Conservation (phyloP, 2,113 vertebrate genomes). For the Larimichthys crocea region DNA sequence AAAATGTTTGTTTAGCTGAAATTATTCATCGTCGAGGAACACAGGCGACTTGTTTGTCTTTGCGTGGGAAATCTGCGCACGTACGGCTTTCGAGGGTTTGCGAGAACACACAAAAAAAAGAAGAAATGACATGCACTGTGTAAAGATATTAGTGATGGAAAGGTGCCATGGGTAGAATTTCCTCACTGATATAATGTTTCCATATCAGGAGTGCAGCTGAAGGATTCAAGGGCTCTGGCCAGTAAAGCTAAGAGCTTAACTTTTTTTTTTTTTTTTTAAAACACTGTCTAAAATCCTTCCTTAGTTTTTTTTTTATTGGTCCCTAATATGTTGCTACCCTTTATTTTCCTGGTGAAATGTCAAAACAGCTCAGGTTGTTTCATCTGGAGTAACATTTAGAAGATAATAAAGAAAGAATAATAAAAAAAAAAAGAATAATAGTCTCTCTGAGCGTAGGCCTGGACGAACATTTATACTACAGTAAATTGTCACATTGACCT, state of each 20-base stretch:
- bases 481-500: neutral
- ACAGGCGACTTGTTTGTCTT: conserved; percentile 55
- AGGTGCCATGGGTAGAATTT: conserved; percentile 39
- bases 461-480: neutral
- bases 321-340: neutral
- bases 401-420: neutral
- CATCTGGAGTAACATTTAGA: conserved; percentile 7
- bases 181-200: conserved; percentile 32
- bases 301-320: conserved; percentile 19
- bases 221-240: conserved; percentile 7
- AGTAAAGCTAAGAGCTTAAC: conserved; percentile 13
- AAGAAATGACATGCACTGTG: conserved; percentile 38
- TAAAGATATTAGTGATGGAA: conserved; percentile 59
- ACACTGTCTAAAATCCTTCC: neutral
- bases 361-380: conserved; percentile 14
- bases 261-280: conserved; percentile 12
- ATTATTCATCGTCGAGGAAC: conserved; percentile 45
- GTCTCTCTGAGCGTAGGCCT: neutral
- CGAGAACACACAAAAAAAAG: conserved; percentile 59
- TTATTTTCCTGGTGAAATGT: conserved; percentile 8
- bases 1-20: conserved; percentile 65
- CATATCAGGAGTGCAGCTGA: conserved; percentile 20
- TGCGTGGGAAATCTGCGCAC: conserved; percentile 86
- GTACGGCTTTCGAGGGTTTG: conserved; percentile 70
- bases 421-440: neutral